Evolutionary conservation across 2,113 vertebrate species (phyloP).

Genomic region (Sylvicapra grimmia): DNA sequence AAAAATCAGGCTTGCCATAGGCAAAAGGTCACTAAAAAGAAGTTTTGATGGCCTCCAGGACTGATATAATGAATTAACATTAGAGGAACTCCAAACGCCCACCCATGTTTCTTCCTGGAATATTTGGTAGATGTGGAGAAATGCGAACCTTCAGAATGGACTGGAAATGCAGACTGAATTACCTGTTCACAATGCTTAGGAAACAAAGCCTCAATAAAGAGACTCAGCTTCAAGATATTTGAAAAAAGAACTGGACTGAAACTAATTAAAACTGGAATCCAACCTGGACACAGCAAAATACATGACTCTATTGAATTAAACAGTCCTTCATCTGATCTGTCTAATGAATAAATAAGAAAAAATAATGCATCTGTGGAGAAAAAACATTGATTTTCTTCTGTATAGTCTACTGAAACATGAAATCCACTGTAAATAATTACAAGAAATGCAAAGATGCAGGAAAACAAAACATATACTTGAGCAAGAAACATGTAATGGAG

Average conservation of each 20-base stretch:
- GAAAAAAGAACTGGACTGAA: not conserved
- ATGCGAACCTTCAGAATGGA: too few relatives aligned
- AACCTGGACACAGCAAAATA: not conserved
- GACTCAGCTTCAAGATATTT: not conserved
- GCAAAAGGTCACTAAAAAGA: not conserved
- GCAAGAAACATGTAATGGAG: not conserved
- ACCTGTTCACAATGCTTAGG: not conserved
- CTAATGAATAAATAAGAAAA: not conserved
- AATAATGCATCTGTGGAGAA: not conserved
- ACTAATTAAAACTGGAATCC: not conserved
- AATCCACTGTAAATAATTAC: not conserved
- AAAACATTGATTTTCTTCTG: not conserved
- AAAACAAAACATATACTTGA: not conserved
- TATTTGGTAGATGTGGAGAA: not conserved
- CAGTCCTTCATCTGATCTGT: too few relatives aligned
- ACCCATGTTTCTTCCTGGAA: not conserved
- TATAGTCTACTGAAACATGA: not conserved
- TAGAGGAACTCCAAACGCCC: not conserved
- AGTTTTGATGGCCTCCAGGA: not conserved
- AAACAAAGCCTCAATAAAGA: not conserved
- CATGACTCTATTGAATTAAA: rapidly evolving
- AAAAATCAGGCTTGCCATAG: not conserved
- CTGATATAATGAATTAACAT: too few relatives aligned
- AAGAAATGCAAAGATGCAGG: not conserved
- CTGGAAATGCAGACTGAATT: not conserved